Evolutionary conservation across 1,140 invertebrate genomes (phyloP), one percentile per base, ranked within the genome.

Genomic region (Panagrolaimus sp.): DNA sequence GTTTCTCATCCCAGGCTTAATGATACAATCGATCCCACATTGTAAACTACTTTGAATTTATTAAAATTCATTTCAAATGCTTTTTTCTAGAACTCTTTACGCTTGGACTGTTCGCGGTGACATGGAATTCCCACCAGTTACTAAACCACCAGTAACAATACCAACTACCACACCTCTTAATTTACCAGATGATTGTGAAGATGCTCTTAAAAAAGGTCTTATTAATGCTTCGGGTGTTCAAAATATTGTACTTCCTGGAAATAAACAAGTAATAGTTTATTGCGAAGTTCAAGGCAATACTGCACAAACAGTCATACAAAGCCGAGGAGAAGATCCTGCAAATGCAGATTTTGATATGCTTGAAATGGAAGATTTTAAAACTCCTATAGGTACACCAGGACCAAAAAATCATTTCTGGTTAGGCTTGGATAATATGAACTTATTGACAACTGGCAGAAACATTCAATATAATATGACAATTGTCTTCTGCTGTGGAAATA

Each of bases 401-500:
- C 20, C 51, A 13, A 57, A 20, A 9, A 27, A 27, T 20, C 20
- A 57, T 16, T 57, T 57, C 20, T 57, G 51, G 51, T 16, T 57
- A 5, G 51, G 51, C 1, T 57, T 57, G n/a, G 51, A 57, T 20
- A 57, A 57, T 16, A 57, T 57, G 51, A n/a, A 57, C 20, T 57
- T 27, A 8, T 27, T 57, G 20, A 57, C 51, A 13, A 57, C 11
- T 16, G 31, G 31, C 7, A 38, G 31, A 38, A 57, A 25, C 3
- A 13, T 25, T 20, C 9, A 20, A 4, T 57, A 57, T 20, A 57
- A 23, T 16, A 57, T 57, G 51, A 27, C 20, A n/a, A 57, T 57
- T 16, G 20, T 20, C n/a, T 11, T 57, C 20, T 57, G 51, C n/a
- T 57, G 51, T 57, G n/a, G n/a, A 13, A 57, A 16, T 0, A 57